Evolutionary conservation across 92 coral and sea anemone species (phyloP).

Genomic region (Meandrina meandrites): DNA sequence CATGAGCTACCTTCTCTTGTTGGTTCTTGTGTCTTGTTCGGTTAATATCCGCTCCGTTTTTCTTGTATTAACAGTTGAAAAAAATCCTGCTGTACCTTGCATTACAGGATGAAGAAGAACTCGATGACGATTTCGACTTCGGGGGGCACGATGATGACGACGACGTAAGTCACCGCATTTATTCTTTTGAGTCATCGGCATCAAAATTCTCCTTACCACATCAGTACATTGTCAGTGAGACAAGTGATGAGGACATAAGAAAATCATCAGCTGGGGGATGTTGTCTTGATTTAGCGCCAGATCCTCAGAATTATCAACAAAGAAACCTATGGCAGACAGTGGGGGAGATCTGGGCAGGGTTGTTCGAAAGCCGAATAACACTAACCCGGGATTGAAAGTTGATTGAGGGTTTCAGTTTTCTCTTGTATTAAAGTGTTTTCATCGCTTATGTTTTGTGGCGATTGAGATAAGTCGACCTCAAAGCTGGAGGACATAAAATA

Average conservation of each 20-base stretch:
- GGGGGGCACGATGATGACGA: slow-evolving; percentile 63
- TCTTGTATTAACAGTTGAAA: slow-evolving; percentile 78
- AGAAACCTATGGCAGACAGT: too few relatives aligned
- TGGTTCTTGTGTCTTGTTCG: slow-evolving; percentile 12
- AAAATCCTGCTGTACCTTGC: slow-evolving; percentile 85
- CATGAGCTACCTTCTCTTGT: not conserved
- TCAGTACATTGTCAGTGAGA: not conserved
- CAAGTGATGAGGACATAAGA: not conserved
- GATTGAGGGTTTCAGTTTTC: too few relatives aligned
- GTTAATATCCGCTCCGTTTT: slow-evolving; percentile 50
- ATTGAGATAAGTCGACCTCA: too few relatives aligned
- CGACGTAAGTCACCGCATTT: slow-evolving; percentile 55
- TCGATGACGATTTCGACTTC: slow-evolving; percentile 70
- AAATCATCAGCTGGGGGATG: not conserved
- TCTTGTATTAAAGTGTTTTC: too few relatives aligned
- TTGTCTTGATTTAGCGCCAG: not conserved
- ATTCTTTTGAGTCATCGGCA: not conserved
- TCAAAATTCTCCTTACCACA: not conserved
- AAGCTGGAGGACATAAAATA: too few relatives aligned
- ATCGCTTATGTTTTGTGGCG: too few relatives aligned
- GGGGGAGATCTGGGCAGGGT: too few relatives aligned
- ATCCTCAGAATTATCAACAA: too few relatives aligned
- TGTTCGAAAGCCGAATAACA: too few relatives aligned
- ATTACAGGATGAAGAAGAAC: slow-evolving; percentile 85
- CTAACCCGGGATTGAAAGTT: too few relatives aligned